Evolutionary conservation across 2,113 vertebrate species (phyloP).

Genomic region (Seriola quinqueradiata): DNA sequence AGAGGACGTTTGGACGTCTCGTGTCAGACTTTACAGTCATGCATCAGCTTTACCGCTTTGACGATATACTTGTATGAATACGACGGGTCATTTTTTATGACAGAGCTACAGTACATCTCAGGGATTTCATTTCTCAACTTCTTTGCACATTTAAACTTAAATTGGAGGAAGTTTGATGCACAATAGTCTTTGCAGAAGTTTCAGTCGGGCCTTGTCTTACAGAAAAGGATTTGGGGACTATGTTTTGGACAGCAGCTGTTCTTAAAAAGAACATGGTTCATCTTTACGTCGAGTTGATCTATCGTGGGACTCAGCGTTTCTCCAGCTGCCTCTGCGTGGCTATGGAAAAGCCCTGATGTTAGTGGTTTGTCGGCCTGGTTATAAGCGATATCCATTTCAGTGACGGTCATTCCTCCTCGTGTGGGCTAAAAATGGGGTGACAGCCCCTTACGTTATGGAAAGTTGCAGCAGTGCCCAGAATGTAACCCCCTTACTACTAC

Average conservation of each 20-base stretch:
- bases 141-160: neutral
- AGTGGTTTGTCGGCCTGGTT: constrained; percentile 54
- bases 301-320: constrained; percentile 22
- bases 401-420: constrained; percentile 19
- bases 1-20: constrained; percentile 33
- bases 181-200: neutral
- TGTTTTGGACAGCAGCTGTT: neutral
- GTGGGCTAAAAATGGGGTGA: constrained; percentile 68
- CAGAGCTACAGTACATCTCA: neutral
- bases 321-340: constrained; percentile 28
- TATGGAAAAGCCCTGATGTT: constrained; percentile 51
- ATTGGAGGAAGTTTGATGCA: neutral
- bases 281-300: neutral
- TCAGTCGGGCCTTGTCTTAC: neutral
- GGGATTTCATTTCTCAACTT: neutral
- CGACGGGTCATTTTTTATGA: too few species aligned
- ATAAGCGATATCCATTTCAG: constrained; percentile 61
- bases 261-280: neutral
- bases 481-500: constrained; percentile 70
- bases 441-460: constrained; percentile 73
- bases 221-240: neutral
- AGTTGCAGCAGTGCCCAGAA: constrained; percentile 70
- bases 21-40: neutral
- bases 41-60: neutral
- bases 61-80: too few species aligned